A percentile compares a stretch with the other conserved stretches of the same genome.
Evolutionary conservation across 2,113 vertebrate genomes (phyloP).

Genomic region (Lepisosteus osseus): DNA sequence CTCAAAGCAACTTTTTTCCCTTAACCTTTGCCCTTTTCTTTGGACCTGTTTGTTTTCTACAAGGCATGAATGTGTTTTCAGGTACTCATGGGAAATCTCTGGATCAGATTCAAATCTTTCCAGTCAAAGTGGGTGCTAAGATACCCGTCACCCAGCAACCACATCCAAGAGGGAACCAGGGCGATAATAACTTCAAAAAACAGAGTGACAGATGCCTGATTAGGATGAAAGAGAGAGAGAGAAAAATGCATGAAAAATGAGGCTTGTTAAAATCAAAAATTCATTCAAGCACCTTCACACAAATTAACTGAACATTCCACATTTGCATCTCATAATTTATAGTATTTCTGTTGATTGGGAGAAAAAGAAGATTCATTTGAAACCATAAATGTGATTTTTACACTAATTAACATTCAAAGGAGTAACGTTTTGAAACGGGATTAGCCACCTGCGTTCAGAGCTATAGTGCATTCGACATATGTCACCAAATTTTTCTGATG

Average conservation of each 20-base stretch:
- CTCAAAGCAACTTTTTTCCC: not conserved
- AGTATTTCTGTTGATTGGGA: constrained; percentile 70
- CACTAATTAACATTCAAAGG: constrained; percentile 75
- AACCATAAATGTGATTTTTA: constrained; percentile 59
- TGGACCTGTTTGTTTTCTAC: constrained; percentile 95
- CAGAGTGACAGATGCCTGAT: constrained; percentile 99
- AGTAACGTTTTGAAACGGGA: constrained; percentile 81
- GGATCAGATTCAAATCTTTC: constrained; percentile 99
- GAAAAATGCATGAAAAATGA: constrained; percentile 85
- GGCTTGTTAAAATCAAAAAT: constrained; percentile 96
- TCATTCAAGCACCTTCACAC: constrained; percentile 94
- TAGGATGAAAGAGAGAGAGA: constrained; percentile 83
- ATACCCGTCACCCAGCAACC: constrained; percentile 99
- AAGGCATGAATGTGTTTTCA: constrained; percentile 99
- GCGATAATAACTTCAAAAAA: constrained; percentile 99
- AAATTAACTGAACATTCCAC: constrained; percentile 89
- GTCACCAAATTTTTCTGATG: constrained; percentile 66
- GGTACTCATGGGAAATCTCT: constrained; percentile 99
- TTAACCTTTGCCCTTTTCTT: constrained; percentile 51
- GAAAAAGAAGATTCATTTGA: constrained; percentile 58
- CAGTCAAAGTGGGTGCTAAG: constrained; percentile 99
- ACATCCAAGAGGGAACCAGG: constrained; percentile 97
- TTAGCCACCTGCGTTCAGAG: constrained; percentile 90
- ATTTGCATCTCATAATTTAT: constrained; percentile 73
- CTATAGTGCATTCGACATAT: constrained; percentile 76